A percentile compares a stretch with the other conserved stretches of the same genome.
These are phyloP conservation scores for Eulemur albifrons DNA, from an alignment of 2,797 vertebrate species.

Conservation along the genomic window DNA sequence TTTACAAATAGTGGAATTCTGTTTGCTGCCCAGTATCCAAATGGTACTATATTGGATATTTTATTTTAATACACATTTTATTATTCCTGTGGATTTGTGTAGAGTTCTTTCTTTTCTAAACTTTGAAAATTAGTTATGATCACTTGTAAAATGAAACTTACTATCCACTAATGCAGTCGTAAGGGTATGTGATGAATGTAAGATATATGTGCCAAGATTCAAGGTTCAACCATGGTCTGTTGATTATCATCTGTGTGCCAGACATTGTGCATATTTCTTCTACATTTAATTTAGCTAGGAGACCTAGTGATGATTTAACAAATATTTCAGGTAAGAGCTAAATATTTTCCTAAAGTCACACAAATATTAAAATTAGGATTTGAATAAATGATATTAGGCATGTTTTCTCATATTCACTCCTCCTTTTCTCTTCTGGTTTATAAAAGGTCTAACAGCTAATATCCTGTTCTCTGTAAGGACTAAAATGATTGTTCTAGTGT, in stretches of 20 bases:
- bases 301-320: background rate
- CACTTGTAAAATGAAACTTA: background rate
- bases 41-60: background rate
- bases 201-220: background rate
- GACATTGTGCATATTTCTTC: background rate
- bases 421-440: conserved; percentile 12
- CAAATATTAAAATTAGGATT: conserved; percentile 32
- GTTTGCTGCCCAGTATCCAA: background rate
- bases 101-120: background rate
- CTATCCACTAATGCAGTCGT: background rate
- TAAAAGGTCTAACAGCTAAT: background rate
- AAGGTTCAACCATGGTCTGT: background rate
- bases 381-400: background rate
- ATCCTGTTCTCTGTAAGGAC: background rate
- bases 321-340: conserved; percentile 34
- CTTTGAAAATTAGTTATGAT: background rate
- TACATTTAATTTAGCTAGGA: conserved; percentile 4
- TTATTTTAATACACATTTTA: background rate
- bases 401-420: background rate
- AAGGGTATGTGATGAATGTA: background rate
- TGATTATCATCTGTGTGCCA: background rate
- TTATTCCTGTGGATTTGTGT: background rate
- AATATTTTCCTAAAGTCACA: background rate
- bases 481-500: background rate
- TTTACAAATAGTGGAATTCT: background rate